Evolutionary conservation across 2,113 vertebrate genomes (phyloP).

Genomic region (Ageneiosus marmoratus): DNA sequence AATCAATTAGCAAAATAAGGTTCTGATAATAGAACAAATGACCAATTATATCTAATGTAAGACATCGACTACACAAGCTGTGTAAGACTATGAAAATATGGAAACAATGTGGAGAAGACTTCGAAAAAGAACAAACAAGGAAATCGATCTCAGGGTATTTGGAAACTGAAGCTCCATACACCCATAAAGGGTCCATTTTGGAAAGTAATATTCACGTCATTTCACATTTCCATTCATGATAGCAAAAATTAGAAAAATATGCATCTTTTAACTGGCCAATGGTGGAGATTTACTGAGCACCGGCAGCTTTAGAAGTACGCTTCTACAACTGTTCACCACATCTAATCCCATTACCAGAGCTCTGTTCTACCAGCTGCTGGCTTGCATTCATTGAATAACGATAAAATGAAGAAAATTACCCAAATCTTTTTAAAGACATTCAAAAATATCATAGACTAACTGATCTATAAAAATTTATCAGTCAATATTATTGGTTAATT

Average conservation of each 20-base stretch:
- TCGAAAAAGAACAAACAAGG: conserved; percentile 3
- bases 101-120: neutral
- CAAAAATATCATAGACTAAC: neutral
- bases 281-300: neutral
- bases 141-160: neutral
- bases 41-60: neutral
- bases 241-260: neutral
- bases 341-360: neutral
- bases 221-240: neutral
- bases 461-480: neutral
- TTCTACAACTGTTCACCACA: neutral
- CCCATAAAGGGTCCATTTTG: neutral
- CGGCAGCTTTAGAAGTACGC: neutral
- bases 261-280: neutral
- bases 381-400: neutral
- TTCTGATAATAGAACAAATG: conserved; percentile 1
- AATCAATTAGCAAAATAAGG: neutral
- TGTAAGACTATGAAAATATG: conserved; percentile 4
- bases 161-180: neutral
- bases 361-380: neutral
- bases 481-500: neutral
- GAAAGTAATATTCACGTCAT: neutral
- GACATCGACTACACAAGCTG: neutral
- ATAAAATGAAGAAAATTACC: neutral
- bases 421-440: neutral